A percentile compares a stretch with the other conserved stretches of the same genome.
Conservation (phyloP, 2,888 invertebrate genomes). For the Cryptocephalus primarius region DNA sequence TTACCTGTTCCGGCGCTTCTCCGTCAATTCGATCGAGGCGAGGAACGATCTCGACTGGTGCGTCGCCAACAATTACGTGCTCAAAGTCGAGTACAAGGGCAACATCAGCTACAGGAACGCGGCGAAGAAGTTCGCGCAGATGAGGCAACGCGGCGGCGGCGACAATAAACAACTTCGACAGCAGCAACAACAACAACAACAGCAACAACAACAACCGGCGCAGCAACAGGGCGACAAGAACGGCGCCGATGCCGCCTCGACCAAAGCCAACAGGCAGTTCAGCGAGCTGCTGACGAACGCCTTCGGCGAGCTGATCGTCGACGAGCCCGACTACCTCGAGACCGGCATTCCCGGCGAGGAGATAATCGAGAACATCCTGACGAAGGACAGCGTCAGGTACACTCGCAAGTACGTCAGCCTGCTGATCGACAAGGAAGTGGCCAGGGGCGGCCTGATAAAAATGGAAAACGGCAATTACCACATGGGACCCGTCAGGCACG, state of each 20-base stretch:
- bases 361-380: constrained; percentile 52
- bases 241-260: constrained; percentile 15
- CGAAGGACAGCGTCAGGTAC: constrained; percentile 52
- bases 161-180: constrained; percentile 4
- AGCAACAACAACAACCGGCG: constrained; percentile 5
- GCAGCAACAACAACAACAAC: neutral
- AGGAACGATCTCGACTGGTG: constrained; percentile 63
- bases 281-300: constrained; percentile 51
- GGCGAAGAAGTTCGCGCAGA: constrained; percentile 50
- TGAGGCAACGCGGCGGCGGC: constrained; percentile 27
- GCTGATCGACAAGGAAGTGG: constrained; percentile 58
- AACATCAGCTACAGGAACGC: constrained; percentile 77
- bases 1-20: constrained; percentile 64
- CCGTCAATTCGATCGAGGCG: constrained; percentile 56
- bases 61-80: constrained; percentile 61
- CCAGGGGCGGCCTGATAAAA: constrained; percentile 55
- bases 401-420: constrained; percentile 51
- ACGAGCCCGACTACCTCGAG: constrained; percentile 60
- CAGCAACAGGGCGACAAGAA: neutral
- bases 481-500: constrained; percentile 45
- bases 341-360: constrained; percentile 60
- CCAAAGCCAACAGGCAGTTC: constrained; percentile 26
- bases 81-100: constrained; percentile 79
- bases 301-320: constrained; percentile 58
- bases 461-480: constrained; percentile 59